Evolutionary conservation across 37 sponge, comb jelly and placozoan genomes (phyloP).

Genomic region (Aphrocallistes beatrix): DNA sequence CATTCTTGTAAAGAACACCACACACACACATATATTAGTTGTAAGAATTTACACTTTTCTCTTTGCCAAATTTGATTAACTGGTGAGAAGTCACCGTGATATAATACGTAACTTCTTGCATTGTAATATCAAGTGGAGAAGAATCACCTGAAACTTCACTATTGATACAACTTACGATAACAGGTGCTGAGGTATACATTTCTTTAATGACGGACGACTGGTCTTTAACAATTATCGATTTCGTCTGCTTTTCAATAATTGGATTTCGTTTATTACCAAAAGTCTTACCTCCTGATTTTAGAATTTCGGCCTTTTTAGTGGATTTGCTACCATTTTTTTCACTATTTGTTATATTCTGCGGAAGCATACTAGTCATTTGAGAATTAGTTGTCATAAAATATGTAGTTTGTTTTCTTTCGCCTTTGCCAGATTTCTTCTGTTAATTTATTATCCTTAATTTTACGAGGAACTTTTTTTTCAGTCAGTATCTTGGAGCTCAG

Average conservation of each 20-base stretch:
- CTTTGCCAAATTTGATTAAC: not conserved
- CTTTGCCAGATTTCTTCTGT: not conserved
- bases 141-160: not conserved
- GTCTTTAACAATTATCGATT: not conserved
- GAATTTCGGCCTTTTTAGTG: not conserved
- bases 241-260: not conserved
- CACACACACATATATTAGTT: not conserved
- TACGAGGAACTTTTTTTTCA: not conserved
- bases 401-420: not conserved
- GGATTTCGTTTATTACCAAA: not conserved
- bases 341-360: too few relatives aligned
- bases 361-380: not conserved
- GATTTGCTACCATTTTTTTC: not conserved
- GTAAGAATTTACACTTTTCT: slow-evolving; percentile 12
- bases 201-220: not conserved
- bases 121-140: not conserved
- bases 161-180: not conserved
- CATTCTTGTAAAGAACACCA: slow-evolving; percentile 7
- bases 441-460: slow-evolving; percentile 10
- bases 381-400: not conserved
- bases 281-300: not conserved
- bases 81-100: slow-evolving; percentile 1
- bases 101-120: not conserved
- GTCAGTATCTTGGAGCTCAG: not conserved
- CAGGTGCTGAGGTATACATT: not conserved